Conservation (phyloP, 2,888 invertebrate species). For the Suillia variegata region DNA sequence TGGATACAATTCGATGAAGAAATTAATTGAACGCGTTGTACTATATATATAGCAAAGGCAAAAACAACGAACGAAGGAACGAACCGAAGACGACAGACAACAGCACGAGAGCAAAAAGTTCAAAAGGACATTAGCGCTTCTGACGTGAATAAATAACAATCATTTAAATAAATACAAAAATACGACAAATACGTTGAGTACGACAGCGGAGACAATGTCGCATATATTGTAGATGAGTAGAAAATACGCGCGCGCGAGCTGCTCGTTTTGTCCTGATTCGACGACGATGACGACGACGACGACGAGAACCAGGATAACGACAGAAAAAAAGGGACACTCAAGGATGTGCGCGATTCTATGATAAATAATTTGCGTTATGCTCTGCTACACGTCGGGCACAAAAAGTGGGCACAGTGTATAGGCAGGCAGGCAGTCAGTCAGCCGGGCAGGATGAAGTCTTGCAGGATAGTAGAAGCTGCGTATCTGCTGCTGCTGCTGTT, state of each 20-base stretch:
- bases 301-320: too few relatives aligned
- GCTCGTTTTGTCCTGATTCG: too few relatives aligned
- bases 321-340: not conserved
- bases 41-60: not conserved
- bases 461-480: not conserved
- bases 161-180: constrained; percentile 18
- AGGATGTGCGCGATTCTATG: not conserved
- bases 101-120: constrained; percentile 7
- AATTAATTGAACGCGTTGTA: constrained; percentile 18
- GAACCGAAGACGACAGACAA: not conserved
- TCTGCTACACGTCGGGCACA: not conserved
- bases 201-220: too few relatives aligned
- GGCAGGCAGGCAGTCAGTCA: too few relatives aligned
- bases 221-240: too few relatives aligned
- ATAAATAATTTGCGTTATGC: constrained; percentile 3
- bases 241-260: too few relatives aligned
- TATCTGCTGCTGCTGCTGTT: constrained; percentile 1
- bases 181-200: too few relatives aligned
- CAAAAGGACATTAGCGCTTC: constrained; percentile 19
- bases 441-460: too few relatives aligned
- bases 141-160: constrained; percentile 22
- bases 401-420: not conserved
- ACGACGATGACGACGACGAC: too few relatives aligned
- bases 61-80: not conserved
- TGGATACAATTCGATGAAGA: constrained; percentile 11